Evolutionary conservation across 2,888 invertebrate genomes (phyloP).

Genomic region (Pollenia angustigena): DNA sequence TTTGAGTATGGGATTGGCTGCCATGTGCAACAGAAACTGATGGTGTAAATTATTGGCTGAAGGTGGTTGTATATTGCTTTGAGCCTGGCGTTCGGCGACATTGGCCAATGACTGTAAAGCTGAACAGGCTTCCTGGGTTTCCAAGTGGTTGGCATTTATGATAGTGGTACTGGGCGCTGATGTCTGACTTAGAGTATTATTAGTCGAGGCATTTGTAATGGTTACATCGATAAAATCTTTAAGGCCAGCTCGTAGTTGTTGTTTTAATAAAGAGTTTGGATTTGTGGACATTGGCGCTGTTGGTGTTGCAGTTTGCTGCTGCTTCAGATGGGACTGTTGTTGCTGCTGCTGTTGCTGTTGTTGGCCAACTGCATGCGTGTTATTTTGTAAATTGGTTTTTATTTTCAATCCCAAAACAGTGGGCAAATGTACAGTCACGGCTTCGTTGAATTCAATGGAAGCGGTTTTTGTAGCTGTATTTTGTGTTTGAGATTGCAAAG

Average conservation of each 20-base stretch:
- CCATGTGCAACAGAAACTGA: conserved; percentile 82
- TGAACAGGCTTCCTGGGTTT: conserved; percentile 76
- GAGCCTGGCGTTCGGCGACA: conserved; percentile 79
- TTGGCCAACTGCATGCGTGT: conserved; percentile 43
- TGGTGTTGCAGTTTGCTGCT: conserved; percentile 58
- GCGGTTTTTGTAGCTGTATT: conserved; percentile 46
- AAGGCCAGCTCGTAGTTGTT: conserved; percentile 80
- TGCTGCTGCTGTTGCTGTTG: conserved; percentile 59
- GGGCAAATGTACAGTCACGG: conserved; percentile 78
- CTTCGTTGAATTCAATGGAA: conserved; percentile 68
- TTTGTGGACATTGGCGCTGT: conserved; percentile 51
- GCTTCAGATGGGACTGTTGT: conserved; percentile 54
- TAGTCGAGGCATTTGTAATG: conserved; percentile 57
- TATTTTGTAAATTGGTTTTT: conserved; percentile 76
- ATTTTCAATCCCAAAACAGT: conserved; percentile 81
- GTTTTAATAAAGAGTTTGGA: conserved; percentile 81
- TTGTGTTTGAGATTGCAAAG: conserved; percentile 59
- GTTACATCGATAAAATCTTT: conserved; percentile 77
- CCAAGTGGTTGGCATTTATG: conserved; percentile 59
- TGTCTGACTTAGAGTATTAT: conserved; percentile 36
- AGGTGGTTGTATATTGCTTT: conserved; percentile 76
- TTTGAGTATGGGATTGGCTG: conserved; percentile 79
- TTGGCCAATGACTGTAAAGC: conserved; percentile 80
- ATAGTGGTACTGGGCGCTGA: conserved; percentile 5
- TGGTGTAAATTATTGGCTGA: conserved; percentile 80